A percentile compares a stretch with the other conserved stretches of the same genome.
phyloP scores from a whole-genome alignment of 1,140 invertebrate species.

The Drosophila baimaii region DNA sequence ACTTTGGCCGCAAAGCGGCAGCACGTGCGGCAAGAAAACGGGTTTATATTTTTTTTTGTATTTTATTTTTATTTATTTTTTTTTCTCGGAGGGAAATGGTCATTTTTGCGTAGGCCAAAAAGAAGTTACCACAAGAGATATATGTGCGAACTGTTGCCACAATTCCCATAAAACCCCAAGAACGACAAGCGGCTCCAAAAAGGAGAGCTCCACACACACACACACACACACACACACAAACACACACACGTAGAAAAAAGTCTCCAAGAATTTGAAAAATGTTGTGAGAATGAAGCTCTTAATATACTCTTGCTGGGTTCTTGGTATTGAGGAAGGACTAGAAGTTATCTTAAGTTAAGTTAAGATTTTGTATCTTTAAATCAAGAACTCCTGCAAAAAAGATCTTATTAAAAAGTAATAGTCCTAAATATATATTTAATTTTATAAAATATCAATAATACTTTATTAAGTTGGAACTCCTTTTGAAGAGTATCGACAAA shows the following conservation, averaged over 20 bases:
- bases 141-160: conserved; percentile 48
- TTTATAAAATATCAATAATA: not conserved
- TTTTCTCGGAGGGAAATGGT: conserved; percentile 6
- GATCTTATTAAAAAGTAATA: too few relatives aligned
- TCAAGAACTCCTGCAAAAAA: too few relatives aligned
- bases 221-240: conserved; percentile 7
- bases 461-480: too few relatives aligned
- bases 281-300: not conserved
- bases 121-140: conserved; percentile 36
- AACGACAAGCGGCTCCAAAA: conserved; percentile 2
- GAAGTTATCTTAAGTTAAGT: too few relatives aligned
- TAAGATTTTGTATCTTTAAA: too few relatives aligned
- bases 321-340: too few relatives aligned
- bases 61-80: not conserved
- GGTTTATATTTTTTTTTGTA: conserved; percentile 14
- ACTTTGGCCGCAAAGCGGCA: conserved; percentile 30
- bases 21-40: conserved; percentile 51
- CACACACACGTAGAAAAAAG: too few relatives aligned
- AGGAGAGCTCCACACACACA: too few relatives aligned
- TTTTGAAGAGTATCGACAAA: conserved; percentile 39
- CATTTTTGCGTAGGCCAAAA: conserved; percentile 29
- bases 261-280: conserved; percentile 13
- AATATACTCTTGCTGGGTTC: conserved; percentile 1
- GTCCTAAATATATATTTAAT: too few relatives aligned
- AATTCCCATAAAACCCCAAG: conserved; percentile 37